Evolutionary conservation across 2,113 vertebrate genomes (phyloP).

Genomic region (Setophaga coronata): DNA sequence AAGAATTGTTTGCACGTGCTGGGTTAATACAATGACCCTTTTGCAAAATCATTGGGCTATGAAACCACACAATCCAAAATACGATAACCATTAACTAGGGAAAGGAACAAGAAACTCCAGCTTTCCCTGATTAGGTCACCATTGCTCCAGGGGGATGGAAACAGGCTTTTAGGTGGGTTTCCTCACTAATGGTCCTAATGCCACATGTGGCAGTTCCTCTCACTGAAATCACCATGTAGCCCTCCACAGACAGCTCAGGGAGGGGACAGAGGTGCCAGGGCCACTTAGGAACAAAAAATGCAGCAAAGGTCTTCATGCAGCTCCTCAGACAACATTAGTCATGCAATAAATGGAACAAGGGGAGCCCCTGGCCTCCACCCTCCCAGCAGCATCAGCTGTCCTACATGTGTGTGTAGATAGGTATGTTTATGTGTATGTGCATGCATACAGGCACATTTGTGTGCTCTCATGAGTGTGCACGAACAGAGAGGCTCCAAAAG

Average conservation of each 20-base stretch:
- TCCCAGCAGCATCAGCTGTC: background rate
- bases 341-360: background rate
- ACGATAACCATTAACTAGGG: background rate
- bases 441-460: background rate
- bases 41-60: background rate
- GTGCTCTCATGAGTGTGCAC: background rate
- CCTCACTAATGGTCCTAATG: background rate
- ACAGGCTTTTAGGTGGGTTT: background rate
- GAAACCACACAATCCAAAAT: background rate
- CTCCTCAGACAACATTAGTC: background rate
- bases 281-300: background rate
- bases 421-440: background rate
- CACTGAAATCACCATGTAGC: background rate
- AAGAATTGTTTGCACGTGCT: background rate
- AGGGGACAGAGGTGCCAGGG: background rate
- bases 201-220: background rate
- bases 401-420: background rate
- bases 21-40: background rate
- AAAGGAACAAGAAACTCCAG: background rate
- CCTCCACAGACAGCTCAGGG: background rate
- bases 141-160: background rate
- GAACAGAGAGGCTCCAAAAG: background rate
- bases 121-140: background rate
- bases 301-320: background rate
- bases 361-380: background rate